Evolutionary conservation across 1,140 invertebrate species (phyloP).

Genomic region (Lepidurus apus): DNA sequence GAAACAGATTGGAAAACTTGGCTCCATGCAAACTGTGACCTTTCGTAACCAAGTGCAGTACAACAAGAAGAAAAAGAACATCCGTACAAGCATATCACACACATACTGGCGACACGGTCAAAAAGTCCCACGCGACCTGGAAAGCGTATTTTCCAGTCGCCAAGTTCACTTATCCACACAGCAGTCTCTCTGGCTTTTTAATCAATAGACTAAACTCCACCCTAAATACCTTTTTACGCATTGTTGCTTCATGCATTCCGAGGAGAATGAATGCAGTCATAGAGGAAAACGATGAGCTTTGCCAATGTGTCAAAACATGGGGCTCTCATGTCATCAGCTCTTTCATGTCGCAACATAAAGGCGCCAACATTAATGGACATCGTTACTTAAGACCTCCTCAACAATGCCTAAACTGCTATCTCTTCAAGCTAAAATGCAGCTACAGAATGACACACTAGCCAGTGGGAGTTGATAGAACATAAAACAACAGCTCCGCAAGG

Average conservation of each 20-base stretch:
- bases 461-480: background rate
- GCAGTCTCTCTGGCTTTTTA: background rate
- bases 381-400: background rate
- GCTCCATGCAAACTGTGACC: background rate
- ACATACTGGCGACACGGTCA: background rate
- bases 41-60: background rate
- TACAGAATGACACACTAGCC: background rate
- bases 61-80: background rate
- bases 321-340: conserved; percentile 3
- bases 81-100: background rate
- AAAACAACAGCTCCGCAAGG: background rate
- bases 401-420: conserved; percentile 7
- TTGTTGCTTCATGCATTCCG: background rate
- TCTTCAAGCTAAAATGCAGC: background rate
- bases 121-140: background rate
- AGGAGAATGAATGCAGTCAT: background rate
- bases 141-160: background rate
- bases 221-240: background rate
- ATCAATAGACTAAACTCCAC: conserved; percentile 5
- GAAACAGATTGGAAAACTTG: background rate
- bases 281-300: background rate
- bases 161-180: background rate
- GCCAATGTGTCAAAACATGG: background rate
- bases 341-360: background rate
- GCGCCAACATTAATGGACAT: background rate